These are phyloP conservation scores for Ypsolopha scabrella DNA, from an alignment of 2,888 invertebrate species.

Conservation along the genomic window DNA sequence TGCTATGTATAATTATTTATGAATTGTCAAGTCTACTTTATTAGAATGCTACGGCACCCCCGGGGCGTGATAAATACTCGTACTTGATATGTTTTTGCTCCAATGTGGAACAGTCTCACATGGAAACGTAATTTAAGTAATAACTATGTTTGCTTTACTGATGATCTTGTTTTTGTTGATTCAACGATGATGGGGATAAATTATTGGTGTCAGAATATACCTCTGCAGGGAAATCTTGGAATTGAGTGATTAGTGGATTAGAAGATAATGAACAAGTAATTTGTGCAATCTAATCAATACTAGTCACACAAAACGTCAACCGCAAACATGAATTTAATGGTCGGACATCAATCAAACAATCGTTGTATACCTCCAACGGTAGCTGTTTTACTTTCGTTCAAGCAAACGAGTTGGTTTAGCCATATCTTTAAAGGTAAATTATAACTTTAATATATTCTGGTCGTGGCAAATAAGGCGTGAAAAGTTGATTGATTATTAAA, in stretches of 20 bases:
- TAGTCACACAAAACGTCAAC: constrained; percentile 7
- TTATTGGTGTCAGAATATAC: too few relatives aligned
- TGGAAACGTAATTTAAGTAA: too few relatives aligned
- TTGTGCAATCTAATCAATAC: constrained; percentile 1
- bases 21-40: too few relatives aligned
- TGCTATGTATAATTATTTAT: too few relatives aligned
- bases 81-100: too few relatives aligned
- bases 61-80: too few relatives aligned
- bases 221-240: too few relatives aligned
- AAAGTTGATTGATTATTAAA: constrained; percentile 9
- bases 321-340: constrained; percentile 17
- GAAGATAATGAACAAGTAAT: background rate
- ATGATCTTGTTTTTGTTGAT: too few relatives aligned
- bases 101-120: too few relatives aligned
- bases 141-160: too few relatives aligned
- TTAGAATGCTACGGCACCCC: too few relatives aligned
- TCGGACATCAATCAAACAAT: constrained; percentile 15
- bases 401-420: constrained; percentile 9
- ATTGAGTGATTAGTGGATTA: background rate
- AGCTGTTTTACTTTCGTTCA: constrained; percentile 11
- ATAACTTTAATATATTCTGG: constrained; percentile 1
- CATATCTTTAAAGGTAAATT: constrained; percentile 1
- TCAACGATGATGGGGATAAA: too few relatives aligned
- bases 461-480: constrained; percentile 4
- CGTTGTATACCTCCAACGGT: constrained; percentile 12